Evolutionary conservation across 2,113 vertebrate species (phyloP), one percentile per base, ranked within the genome.

Genomic region (Mus pahari): DNA sequence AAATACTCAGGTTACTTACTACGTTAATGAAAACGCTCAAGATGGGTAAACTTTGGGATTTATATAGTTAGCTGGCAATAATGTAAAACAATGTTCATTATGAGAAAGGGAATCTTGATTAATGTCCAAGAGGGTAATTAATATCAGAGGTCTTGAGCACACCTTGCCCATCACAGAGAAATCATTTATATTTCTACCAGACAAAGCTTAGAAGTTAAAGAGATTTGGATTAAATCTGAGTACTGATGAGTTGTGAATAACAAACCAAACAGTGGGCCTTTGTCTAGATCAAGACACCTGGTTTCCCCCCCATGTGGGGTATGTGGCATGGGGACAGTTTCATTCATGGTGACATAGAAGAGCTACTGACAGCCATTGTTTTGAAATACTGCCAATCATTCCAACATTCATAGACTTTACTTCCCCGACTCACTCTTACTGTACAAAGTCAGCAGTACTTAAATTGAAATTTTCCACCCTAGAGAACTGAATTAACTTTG

Each of bases 131-230:
- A 50, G 36, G 31, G 4, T n/a, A 88, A 39, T 48, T 48, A 71
- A 78, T 74, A 89, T 62, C 62, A 88, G 58, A 24, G 75, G 7
- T 12, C 66, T 86, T 81, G 39, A 92, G 14, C n/a, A 24, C 31
- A 70, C 92, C 16, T 75, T 86, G 87, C 78, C 53, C 66, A 73
- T 45, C 20, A 78, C 66, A 53, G 39, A 89, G 13, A 92, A 89
- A 73, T 53, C 14, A 50, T 58, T 93, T 96, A 6, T 95, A 28
- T 79, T 3, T 86, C 8, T 58, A 78, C 10, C 12, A 94, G 7
- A 82, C 14, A 62, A 60, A 96, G n/a, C 68, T n/a, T 70, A n/a
- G 16, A 83, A n/a, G 17, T 86, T 89, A 74, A 73, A 81, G n/a
- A 10, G 58, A 84, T 78, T 78, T 53, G 86, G 42, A 55, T 9